Evolutionary conservation across 1,140 invertebrate genomes (phyloP).

Genomic region (Andricus grossulariae): DNA sequence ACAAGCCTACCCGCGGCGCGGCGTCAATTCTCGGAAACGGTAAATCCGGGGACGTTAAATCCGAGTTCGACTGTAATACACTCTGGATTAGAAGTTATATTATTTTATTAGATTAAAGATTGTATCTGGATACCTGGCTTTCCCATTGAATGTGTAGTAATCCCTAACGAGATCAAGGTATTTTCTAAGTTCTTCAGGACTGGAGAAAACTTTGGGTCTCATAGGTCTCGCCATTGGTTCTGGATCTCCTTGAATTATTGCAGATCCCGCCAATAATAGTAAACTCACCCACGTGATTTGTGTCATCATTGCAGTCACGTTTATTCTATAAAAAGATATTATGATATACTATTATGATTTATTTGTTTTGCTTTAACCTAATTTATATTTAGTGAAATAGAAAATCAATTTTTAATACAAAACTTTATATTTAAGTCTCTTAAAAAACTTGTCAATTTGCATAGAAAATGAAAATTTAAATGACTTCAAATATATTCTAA

Average conservation of each 20-base stretch:
- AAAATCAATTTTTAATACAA: too few relatives aligned
- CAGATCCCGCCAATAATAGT: background rate
- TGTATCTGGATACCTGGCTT: slow-evolving; percentile 73
- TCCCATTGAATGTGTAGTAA: slow-evolving; percentile 77
- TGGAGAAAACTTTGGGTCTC: slow-evolving; percentile 74
- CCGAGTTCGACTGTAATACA: too few relatives aligned
- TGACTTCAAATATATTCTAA: too few relatives aligned
- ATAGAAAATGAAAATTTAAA: too few relatives aligned
- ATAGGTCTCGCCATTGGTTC: slow-evolving; percentile 70
- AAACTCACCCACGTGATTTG: slow-evolving; percentile 8
- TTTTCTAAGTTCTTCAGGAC: slow-evolving; percentile 73
- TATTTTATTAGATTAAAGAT: background rate
- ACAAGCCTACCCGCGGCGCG: too few relatives aligned
- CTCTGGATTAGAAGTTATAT: background rate
- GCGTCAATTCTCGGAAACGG: too few relatives aligned
- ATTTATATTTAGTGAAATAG: too few relatives aligned
- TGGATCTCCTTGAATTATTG: slow-evolving; percentile 43
- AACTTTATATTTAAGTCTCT: too few relatives aligned
- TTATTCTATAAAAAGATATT: background rate
- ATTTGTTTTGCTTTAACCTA: too few relatives aligned
- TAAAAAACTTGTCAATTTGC: too few relatives aligned
- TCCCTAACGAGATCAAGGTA: slow-evolving; percentile 77
- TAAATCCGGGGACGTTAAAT: too few relatives aligned
- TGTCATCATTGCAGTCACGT: background rate
- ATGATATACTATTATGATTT: background rate